Evolutionary conservation across 2,113 vertebrate species (phyloP).

Genomic region (Carollia perspicillata): DNA sequence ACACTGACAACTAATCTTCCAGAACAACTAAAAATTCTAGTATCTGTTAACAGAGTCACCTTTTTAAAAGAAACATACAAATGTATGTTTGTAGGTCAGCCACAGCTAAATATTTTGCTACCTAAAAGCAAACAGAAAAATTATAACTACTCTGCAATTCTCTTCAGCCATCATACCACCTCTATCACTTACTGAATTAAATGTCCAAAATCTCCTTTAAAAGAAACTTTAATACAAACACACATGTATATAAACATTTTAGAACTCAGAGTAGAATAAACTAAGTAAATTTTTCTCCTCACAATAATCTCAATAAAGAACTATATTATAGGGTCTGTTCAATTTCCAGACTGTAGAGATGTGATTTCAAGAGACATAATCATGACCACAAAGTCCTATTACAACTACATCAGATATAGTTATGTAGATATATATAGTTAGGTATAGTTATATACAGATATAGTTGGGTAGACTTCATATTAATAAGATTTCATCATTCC

Average conservation of each 20-base stretch:
- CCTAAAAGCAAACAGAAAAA: constrained; percentile 23
- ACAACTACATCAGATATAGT: background rate
- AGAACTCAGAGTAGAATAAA: background rate
- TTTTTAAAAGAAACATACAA: constrained; percentile 17
- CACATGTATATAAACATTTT: background rate
- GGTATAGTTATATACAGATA: background rate
- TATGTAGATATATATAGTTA: background rate
- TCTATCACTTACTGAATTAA: background rate
- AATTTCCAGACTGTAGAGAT: constrained; percentile 7
- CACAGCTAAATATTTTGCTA: constrained; percentile 9
- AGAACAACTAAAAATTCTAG: background rate
- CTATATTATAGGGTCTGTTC: background rate
- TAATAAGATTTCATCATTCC: constrained; percentile 19
- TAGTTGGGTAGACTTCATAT: background rate
- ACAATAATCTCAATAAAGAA: background rate
- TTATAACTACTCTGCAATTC: background rate
- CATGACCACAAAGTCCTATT: constrained; percentile 45
- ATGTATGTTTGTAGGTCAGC: background rate
- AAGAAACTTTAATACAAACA: constrained; percentile 5
- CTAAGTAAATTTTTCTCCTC: background rate
- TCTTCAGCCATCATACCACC: background rate
- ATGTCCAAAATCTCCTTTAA: background rate
- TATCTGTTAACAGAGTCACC: constrained; percentile 4
- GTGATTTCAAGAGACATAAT: constrained; percentile 32
- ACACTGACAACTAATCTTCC: constrained; percentile 8